Evolutionary conservation across 2,797 vertebrate species (phyloP).

Genomic region (Takifugu rubripes): DNA sequence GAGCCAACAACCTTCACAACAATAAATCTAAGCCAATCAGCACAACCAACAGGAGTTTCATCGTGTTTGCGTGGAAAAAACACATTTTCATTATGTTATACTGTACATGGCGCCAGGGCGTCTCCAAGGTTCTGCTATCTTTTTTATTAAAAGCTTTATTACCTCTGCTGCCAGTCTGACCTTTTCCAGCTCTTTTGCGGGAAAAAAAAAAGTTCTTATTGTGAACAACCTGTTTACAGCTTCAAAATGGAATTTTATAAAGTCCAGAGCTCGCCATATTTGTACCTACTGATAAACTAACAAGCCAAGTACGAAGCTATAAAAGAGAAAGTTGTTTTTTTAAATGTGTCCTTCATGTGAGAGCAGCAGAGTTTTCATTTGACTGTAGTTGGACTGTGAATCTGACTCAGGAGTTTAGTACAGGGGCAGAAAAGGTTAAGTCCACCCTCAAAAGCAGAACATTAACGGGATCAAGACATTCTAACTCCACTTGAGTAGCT

Average conservation of each 20-base stretch:
- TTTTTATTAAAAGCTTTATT: conserved; percentile 1
- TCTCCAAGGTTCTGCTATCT: neutral
- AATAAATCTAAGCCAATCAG: neutral
- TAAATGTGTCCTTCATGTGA: conserved; percentile 10
- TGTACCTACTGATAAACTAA: conserved; percentile 3
- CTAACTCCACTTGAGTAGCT: too few species aligned
- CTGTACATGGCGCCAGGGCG: neutral
- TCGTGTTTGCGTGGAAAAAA: neutral
- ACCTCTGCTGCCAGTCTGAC: neutral
- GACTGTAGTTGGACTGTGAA: too few species aligned
- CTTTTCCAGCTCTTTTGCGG: neutral
- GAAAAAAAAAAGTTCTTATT: neutral
- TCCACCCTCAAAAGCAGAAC: too few species aligned
- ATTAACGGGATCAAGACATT: too few species aligned
- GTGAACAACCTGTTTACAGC: neutral
- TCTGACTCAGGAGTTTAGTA: neutral
- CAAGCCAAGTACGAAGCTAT: conserved; percentile 11
- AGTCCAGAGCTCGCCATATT: conserved; percentile 16
- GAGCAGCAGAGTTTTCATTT: conserved; percentile 9
- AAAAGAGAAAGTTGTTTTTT: conserved; percentile 8
- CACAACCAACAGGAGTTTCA: neutral
- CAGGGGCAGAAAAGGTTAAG: neutral
- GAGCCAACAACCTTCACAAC: neutral
- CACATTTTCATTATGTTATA: neutral
- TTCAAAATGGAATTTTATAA: conserved; percentile 11